phyloP scores from a whole-genome alignment of 2,888 invertebrate species.

The Luperina nickerlii region DNA sequence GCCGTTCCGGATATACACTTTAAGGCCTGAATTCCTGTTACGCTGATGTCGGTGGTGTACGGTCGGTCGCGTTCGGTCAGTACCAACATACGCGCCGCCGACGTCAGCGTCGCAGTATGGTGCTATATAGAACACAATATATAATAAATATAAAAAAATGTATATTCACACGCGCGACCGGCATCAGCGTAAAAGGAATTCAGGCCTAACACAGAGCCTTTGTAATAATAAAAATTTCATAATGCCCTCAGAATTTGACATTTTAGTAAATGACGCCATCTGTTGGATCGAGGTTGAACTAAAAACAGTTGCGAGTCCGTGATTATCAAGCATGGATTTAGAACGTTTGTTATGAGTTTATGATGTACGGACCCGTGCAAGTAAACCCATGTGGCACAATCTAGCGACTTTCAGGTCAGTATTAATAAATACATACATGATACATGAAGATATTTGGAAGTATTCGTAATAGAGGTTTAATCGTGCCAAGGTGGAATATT shows the following conservation, averaged over 20 bases:
- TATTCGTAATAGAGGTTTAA: not conserved
- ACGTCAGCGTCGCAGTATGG: no score
- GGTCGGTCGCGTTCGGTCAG: no score
- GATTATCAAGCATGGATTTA: not conserved
- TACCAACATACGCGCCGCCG: no score
- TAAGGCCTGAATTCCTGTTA: no score
- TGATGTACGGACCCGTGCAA: not conserved
- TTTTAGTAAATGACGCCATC: slow-evolving; percentile 43
- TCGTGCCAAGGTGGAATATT: not conserved
- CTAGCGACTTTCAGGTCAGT: not conserved
- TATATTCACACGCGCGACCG: no score
- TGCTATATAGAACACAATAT: no score
- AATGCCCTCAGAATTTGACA: slow-evolving; percentile 18
- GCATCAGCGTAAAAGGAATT: no score
- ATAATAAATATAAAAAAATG: no score
- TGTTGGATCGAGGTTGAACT: slow-evolving; percentile 24
- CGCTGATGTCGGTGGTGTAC: no score
- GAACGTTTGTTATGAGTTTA: not conserved
- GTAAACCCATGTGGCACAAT: not conserved
- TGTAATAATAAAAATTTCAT: slow-evolving; percentile 8
- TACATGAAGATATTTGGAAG: not conserved
- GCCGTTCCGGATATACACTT: not conserved
- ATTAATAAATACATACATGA: slow-evolving; percentile 2
- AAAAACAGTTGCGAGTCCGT: not conserved
- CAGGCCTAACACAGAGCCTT: slow-evolving; percentile 21